Evolutionary conservation across 2,888 invertebrate species (phyloP), one percentile per base, ranked within the genome.

Genomic region (Zeuzera pyrina): DNA sequence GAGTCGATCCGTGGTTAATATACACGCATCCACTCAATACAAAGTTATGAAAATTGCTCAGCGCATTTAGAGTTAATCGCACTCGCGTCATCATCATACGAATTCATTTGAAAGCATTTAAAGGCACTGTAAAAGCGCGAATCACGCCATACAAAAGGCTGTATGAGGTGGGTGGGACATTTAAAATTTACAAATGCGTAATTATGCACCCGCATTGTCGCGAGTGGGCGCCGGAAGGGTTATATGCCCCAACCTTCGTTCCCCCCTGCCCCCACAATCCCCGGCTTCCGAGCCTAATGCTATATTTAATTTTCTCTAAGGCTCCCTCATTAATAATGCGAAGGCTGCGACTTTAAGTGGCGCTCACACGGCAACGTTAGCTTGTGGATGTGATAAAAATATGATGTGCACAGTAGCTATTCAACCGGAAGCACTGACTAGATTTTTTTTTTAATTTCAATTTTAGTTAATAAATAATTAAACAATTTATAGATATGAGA

Each of bases 261-360:
- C 52, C 49, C 52, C 45, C 31, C 15, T 10, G 42, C 60, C 59
- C 56, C 61, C 59, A 50, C 61, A 61, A 66, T 62, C 67, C 72
- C 67, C 60, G 63, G 78, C 71, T 78, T 78, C 79, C 79, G 78
- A 66, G 74, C 73, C 83, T 83, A 81, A 83, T 83, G 83, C 81
- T 81, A 81, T 83, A 83, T 83, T 83, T 83, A 83, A 83, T 83
- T 83, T 83, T 83, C 78, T 79, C 78, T 79, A 81, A 81, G 81
- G 74, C 81, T 78, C 77, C 64, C 79, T 81, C 83, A 81, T 83
- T 83, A 83, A 81, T 83, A 83, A 78, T 78, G 70, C 69, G 77
- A 72, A 74, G 69, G 71, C 68, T 74, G 71, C 76, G 76, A 81
- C 81, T 81, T 79, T 72, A 83, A 83, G 83, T 79, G 81, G 73